These are phyloP conservation scores for Biston betularia DNA, from an alignment of 2,888 invertebrate genomes.

Conservation along the genomic window DNA sequence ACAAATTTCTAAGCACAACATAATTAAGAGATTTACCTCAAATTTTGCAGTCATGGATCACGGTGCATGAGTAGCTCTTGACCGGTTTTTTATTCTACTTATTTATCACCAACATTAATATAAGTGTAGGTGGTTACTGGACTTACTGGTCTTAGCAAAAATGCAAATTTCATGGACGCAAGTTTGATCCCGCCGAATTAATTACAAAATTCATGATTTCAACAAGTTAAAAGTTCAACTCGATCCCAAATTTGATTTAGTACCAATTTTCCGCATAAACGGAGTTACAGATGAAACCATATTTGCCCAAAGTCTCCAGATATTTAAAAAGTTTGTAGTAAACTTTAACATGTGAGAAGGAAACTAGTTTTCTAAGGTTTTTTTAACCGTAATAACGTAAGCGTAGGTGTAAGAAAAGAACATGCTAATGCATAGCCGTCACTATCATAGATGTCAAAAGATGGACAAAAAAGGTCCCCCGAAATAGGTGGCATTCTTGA, in stretches of 20 bases:
- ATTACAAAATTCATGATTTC: conserved; percentile 2
- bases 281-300: conserved; percentile 9
- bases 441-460: conserved; percentile 55
- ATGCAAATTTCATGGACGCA: neutral
- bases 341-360: conserved; percentile 15
- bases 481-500: conserved; percentile 61
- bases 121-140: neutral
- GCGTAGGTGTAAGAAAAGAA: conserved; percentile 31
- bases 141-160: neutral
- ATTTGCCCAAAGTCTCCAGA: conserved; percentile 18
- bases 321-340: conserved; percentile 14
- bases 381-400: conserved; percentile 29
- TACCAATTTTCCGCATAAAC: conserved; percentile 10
- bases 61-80: no score
- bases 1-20: neutral
- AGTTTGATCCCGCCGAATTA: neutral
- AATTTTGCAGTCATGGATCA: no score
- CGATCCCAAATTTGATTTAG: conserved; percentile 13
- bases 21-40: no score
- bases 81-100: no score
- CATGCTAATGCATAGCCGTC: conserved; percentile 36
- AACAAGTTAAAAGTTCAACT: conserved; percentile 17
- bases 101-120: no score
- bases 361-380: conserved; percentile 15
- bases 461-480: conserved; percentile 61